Evolutionary conservation across 1,140 invertebrate species (phyloP).

Genomic region (Drosophila sp.): DNA sequence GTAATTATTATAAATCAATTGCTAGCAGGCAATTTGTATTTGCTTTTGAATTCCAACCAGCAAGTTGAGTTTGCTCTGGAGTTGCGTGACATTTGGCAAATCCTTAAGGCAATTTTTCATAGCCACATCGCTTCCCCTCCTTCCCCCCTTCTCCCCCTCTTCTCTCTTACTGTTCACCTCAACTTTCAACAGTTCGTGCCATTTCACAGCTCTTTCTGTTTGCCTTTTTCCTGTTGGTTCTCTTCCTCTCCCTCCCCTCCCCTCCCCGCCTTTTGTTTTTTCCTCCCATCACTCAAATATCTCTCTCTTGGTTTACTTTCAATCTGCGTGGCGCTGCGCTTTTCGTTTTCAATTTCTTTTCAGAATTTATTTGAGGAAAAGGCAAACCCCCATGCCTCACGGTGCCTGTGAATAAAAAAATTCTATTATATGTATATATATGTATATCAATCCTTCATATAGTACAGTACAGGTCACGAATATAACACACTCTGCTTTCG

Average conservation of each 20-base stretch:
- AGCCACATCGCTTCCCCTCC: constrained; percentile 11
- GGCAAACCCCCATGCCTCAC: not conserved
- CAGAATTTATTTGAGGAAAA: constrained; percentile 61
- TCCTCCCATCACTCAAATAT: not conserved
- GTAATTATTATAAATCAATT: constrained; percentile 81
- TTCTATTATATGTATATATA: not conserved
- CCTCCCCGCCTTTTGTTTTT: not conserved
- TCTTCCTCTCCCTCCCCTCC: not conserved
- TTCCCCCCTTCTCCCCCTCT: not conserved
- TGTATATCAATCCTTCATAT: not conserved
- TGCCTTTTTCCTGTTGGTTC: constrained; percentile 26
- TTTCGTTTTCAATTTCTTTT: constrained; percentile 73
- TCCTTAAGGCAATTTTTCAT: constrained; percentile 44
- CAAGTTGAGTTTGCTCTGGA: constrained; percentile 21
- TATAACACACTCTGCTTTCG: too few species aligned
- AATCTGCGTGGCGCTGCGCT: constrained; percentile 54
- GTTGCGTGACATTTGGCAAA: constrained; percentile 76
- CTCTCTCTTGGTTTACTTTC: constrained; percentile 56
- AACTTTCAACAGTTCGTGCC: constrained; percentile 49
- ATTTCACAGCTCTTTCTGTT: constrained; percentile 58
- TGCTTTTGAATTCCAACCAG: constrained; percentile 43
- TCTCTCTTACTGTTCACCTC: not conserved
- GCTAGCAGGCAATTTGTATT: constrained; percentile 41
- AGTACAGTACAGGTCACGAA: too few species aligned
- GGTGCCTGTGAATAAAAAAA: not conserved